Percentiles rank a stretch among this genome's conserved stretches.
Conservation (phyloP, 2,888 invertebrate species). For the Marasmarcha lunaedactyla region DNA sequence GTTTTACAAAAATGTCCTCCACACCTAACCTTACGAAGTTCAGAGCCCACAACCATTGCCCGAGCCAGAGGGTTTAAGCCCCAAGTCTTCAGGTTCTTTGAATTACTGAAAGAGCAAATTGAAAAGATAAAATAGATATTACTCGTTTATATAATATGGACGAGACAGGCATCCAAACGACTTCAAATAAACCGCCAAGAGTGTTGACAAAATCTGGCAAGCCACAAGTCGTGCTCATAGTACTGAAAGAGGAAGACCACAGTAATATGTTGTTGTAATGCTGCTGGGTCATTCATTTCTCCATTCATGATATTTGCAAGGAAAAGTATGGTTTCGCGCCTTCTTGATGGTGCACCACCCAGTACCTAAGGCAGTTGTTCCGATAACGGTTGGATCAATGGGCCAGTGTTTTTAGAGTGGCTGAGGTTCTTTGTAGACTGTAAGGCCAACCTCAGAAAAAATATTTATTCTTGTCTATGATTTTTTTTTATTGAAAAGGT, state of each 20-base stretch:
- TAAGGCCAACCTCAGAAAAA: constrained; percentile 11
- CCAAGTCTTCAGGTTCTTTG: constrained; percentile 8
- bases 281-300: constrained; percentile 10
- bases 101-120: constrained; percentile 4
- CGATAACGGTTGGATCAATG: constrained; percentile 8
- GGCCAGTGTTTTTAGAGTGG: constrained; percentile 10
- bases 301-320: constrained; percentile 8
- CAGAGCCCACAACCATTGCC: constrained; percentile 7
- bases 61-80: constrained; percentile 9
- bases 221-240: constrained; percentile 7
- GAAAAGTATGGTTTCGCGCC: constrained; percentile 8
- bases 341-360: constrained; percentile 8
- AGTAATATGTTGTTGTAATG: constrained; percentile 15
- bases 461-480: constrained; percentile 8
- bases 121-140: constrained; percentile 8
- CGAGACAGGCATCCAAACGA: constrained; percentile 11
- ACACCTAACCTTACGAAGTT: constrained; percentile 3
- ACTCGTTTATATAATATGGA: constrained; percentile 10
- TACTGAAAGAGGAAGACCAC: constrained; percentile 11
- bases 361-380: constrained; percentile 5
- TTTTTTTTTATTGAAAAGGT: too few relatives aligned
- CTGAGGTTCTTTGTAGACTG: constrained; percentile 6
- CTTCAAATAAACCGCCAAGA: constrained; percentile 11
- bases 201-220: constrained; percentile 7
- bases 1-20: constrained; percentile 2